Percentiles rank a stretch among this genome's conserved stretches.
Conservation (phyloP, 2,113 vertebrate species). For the Myiozetetes cayanensis region DNA sequence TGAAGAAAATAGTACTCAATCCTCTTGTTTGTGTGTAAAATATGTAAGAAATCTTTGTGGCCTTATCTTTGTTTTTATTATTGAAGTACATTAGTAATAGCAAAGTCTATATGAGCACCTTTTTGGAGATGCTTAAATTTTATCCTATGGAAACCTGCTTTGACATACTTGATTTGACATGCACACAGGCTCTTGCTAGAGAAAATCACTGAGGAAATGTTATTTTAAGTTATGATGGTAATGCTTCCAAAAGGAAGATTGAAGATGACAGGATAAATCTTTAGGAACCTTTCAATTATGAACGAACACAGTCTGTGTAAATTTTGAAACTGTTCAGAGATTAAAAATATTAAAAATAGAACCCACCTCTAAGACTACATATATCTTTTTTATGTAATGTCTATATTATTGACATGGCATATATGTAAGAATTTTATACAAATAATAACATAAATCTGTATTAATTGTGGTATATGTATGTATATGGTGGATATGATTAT, state of each 20-base stretch:
- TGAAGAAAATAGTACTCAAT: slow-evolving; percentile 27
- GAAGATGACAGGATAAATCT: slow-evolving; percentile 44
- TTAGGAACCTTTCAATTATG: slow-evolving; percentile 59
- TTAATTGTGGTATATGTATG: neutral
- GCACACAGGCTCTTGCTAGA: slow-evolving; percentile 30
- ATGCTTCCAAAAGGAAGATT: slow-evolving; percentile 42
- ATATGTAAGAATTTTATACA: neutral
- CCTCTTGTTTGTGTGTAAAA: slow-evolving; percentile 47
- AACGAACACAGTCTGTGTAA: slow-evolving; percentile 38
- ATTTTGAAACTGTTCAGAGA: slow-evolving; percentile 23
- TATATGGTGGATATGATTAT: neutral
- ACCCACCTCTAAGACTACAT: neutral
- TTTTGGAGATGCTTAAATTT: slow-evolving; percentile 65
- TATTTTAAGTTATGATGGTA: slow-evolving; percentile 61
- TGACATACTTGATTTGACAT: slow-evolving; percentile 70
- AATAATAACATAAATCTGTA: neutral
- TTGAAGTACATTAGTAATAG: slow-evolving; percentile 62
- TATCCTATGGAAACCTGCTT: slow-evolving; percentile 65
- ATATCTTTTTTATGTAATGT: neutral
- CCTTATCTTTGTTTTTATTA: slow-evolving; percentile 63
- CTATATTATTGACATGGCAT: neutral
- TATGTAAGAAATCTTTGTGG: slow-evolving; percentile 57
- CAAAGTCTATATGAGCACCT: slow-evolving; percentile 37
- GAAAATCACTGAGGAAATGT: slow-evolving; percentile 63
- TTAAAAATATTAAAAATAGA: neutral